These are phyloP conservation scores for Drosophila nigricruria DNA, from an alignment of 2,888 invertebrate genomes.

Conservation along the genomic window DNA sequence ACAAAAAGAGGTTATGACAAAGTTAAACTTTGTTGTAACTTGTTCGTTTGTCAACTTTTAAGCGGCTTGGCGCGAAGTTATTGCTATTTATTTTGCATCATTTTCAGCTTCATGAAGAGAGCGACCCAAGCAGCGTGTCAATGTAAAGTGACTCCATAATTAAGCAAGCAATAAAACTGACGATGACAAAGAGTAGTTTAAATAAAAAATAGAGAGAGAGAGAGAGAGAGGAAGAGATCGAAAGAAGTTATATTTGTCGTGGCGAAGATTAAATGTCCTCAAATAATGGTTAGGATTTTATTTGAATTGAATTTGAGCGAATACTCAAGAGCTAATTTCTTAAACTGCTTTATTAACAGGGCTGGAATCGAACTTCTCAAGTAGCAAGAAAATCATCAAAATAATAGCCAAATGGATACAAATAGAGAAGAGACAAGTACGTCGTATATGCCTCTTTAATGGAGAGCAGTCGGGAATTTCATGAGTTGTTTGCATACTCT, in stretches of 20 bases:
- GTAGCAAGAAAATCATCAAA: background rate
- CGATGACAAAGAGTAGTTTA: constrained; percentile 39
- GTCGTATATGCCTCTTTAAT: background rate
- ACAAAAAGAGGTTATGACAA: constrained; percentile 67
- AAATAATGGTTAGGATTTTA: background rate
- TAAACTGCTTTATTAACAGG: background rate
- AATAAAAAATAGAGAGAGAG: constrained; percentile 4
- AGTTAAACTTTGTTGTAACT: constrained; percentile 73
- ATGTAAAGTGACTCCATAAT: constrained; percentile 79
- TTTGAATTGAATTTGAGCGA: background rate
- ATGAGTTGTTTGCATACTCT: background rate
- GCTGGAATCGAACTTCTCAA: background rate
- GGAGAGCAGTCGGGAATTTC: background rate
- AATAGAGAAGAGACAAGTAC: background rate
- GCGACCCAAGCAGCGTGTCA: constrained; percentile 59
- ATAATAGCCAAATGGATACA: background rate
- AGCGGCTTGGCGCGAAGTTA: constrained; percentile 75
- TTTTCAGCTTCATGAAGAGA: constrained; percentile 61
- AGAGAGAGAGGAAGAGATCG: no score
- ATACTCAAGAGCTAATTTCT: no score
- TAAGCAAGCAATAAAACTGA: constrained; percentile 72
- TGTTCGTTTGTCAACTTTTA: constrained; percentile 77
- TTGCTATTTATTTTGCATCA: constrained; percentile 78
- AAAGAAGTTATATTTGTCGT: background rate
- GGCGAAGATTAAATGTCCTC: constrained; percentile 2